Evolutionary conservation across 2,888 invertebrate species (phyloP).

Genomic region (Drosophila sordidula): DNA sequence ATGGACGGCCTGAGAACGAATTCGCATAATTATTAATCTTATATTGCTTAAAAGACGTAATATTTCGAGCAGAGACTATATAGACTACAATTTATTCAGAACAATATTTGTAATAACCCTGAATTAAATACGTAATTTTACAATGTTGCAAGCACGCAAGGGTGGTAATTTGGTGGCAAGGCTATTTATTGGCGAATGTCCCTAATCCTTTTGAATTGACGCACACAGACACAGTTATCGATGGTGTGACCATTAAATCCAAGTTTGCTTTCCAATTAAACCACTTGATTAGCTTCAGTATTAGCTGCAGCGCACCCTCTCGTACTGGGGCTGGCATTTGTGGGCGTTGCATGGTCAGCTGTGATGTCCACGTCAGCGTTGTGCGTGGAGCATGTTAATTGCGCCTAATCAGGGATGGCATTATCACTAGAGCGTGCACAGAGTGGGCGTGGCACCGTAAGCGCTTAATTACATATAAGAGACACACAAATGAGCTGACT

Average conservation of each 20-base stretch:
- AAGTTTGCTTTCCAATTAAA: slow-evolving; percentile 80
- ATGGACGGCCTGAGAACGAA: no score
- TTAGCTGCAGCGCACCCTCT: slow-evolving; percentile 15
- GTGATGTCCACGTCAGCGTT: slow-evolving; percentile 53
- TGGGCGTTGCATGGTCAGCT: slow-evolving; percentile 44
- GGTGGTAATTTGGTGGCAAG: neutral
- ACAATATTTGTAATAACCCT: no score
- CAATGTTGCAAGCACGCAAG: slow-evolving; percentile 5
- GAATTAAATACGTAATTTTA: slow-evolving; percentile 4
- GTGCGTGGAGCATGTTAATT: slow-evolving; percentile 75
- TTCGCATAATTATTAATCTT: no score
- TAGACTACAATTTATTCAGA: no score
- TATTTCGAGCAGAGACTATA: no score
- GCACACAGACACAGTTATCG: slow-evolving; percentile 44
- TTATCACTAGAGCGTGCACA: slow-evolving; percentile 33
- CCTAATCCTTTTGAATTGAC: slow-evolving; percentile 37
- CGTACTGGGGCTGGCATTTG: slow-evolving; percentile 13
- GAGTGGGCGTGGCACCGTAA: slow-evolving; percentile 52
- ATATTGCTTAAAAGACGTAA: no score
- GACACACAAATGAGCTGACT: slow-evolving; percentile 52
- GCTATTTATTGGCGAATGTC: slow-evolving; percentile 14
- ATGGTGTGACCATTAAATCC: slow-evolving; percentile 73
- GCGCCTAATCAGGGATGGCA: slow-evolving; percentile 67
- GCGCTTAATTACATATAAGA: slow-evolving; percentile 65
- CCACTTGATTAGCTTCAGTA: slow-evolving; percentile 73